Base-by-base conservation (phyloP, 2,113 vertebrate species). In the Alligator mississippiensis region DNA sequence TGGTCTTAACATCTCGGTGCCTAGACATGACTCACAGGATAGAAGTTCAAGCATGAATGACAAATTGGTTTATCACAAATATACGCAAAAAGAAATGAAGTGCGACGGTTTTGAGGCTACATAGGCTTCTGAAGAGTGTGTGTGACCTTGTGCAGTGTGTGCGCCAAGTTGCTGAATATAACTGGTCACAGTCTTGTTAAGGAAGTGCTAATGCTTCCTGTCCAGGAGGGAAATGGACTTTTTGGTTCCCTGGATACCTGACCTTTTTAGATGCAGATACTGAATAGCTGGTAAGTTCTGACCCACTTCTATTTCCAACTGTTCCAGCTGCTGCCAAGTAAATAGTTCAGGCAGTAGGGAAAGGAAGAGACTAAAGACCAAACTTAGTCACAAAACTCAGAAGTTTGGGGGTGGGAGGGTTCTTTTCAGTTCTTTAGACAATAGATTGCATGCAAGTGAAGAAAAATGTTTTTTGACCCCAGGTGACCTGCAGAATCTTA, bases 1-100 rank as follows among this genome's bases (percentile, higher is more conserved):
- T 24, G 1, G 77, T 84, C 92, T 96, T 95, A 88, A 94, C 93
- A 75, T 86, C 64, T 83, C 91, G 91, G 93, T 96, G 94, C 96
- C 92, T 90, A 97, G 96, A 97, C 95, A 80, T 97, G 95, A 97
- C 94, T 97, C 95, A 96, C 92, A 93, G 96, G 94, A 95, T 96
- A 92, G 96, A 95, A 94, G 94, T 96, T 97, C 96, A 89, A 59
- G 93, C 93, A 89, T 94, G 91, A 95, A 95, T 96, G 96, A 96
- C 95, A 96, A 93, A 96, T 97, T 82, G 80, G 90, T 96, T 97
- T 97, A 95, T 93, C 82, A 1, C 94, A 94, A 95, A 93, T 94
- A 95, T 93, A 94, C 13, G n/a, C 77, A 81, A 93, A 93, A 96
- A 95, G 95, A 94, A 96, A 94, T 92, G 93, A 95, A 95, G 95